A percentile compares a stretch with the other conserved stretches of the same genome.
Evolutionary conservation across 2,113 vertebrate genomes (phyloP).

Genomic region (Antigone vipio): DNA sequence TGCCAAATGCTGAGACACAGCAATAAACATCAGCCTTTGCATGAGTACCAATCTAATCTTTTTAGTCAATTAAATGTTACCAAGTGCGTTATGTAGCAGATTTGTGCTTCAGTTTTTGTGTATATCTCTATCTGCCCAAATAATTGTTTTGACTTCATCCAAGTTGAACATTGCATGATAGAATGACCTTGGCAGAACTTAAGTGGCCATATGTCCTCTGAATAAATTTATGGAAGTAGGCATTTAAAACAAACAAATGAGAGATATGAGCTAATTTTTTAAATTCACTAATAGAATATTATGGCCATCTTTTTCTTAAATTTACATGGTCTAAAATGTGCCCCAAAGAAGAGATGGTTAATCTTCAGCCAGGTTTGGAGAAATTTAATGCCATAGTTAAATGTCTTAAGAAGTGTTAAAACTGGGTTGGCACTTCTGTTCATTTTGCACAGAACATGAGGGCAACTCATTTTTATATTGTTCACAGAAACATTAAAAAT

Average conservation of each 20-base stretch:
- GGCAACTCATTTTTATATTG: not conserved
- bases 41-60: not conserved
- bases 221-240: not conserved
- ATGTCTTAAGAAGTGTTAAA: not conserved
- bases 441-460: not conserved
- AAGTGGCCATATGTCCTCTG: not conserved
- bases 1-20: not conserved
- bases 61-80: not conserved
- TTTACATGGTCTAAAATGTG: not conserved
- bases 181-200: not conserved
- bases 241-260: not conserved
- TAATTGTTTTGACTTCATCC: not conserved
- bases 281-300: not conserved
- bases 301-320: not conserved
- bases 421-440: not conserved
- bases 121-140: not conserved
- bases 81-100: not conserved
- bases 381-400: not conserved
- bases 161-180: not conserved
- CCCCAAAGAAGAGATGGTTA: not conserved
- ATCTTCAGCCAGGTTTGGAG: not conserved
- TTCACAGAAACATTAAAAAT: not conserved
- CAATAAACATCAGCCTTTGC: not conserved
- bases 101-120: not conserved
- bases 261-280: not conserved